Evolutionary conservation across 2,797 vertebrate genomes (phyloP), one percentile per base, ranked within the genome.

Genomic region (Scolopax rusticola): DNA sequence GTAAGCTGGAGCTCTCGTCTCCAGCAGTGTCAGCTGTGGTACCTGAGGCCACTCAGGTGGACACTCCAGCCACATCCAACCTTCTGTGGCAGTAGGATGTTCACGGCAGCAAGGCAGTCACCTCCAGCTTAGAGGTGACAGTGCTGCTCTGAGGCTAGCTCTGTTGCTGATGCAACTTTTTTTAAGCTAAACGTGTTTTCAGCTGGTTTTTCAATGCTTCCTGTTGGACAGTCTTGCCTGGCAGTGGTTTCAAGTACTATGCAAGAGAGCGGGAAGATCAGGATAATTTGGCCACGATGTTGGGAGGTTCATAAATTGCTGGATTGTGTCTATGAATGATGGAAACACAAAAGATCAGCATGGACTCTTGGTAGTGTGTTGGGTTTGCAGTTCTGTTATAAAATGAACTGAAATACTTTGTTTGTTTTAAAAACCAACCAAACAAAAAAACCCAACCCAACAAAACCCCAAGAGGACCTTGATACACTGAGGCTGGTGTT

Each of bases 21-120:
- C 32, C 33, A n/a, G 60, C 41, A 67, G n/a, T 2, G 0, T 3
- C 51, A 60, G 48, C 90, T 2, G 0, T 19, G 57, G 70, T 60
- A 64, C 75, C 47, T 3, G 33, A 84, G 68, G 43, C 74, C 54
- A 1, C 53, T 65, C 0, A 0, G 33, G 2, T 32, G 41, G 61
- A 12, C 8, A 2, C 36, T 17, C 43, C 43, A 45, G 20, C 43
- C 36, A 33, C 33, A 9, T 36, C 24, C 79, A 40, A 0, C 36
- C 38, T 84, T 54, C 25, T 0, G 0, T 3, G 11, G 16, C 61
- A 23, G 38, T n/a, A 23, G 71, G 68, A 41, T n/a, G 28, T 47
- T 80, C 23, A 5, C 11, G 0, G 0, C 25, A n/a, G 50, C 5
- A 5, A 47, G 36, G 47, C 64, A 59, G 56, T 41, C 54, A 25